Evolutionary conservation across 2,113 vertebrate species (phyloP), one percentile per base, ranked within the genome.

Genomic region (Thamnaconus septentrionalis): DNA sequence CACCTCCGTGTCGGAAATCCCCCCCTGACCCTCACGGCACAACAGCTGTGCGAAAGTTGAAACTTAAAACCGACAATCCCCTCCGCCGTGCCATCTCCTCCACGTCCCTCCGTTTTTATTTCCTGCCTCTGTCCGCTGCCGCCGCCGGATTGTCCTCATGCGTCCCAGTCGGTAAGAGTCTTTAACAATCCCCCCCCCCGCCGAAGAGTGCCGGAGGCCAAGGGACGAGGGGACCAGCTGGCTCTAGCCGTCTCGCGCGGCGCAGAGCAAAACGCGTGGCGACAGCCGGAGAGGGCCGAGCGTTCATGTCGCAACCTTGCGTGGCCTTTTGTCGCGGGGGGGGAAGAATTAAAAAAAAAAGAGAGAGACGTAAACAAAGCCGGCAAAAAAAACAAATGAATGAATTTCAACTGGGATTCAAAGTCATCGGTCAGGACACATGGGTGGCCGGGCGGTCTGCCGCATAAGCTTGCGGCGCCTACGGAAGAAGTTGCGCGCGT

Each of bases 1-100:
- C 80, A 84, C 85, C 84, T 89, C 82, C 74, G 71, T 75, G 69
- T 69, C 75, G 78, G 79, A 89, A 87, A 90, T 89, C 85, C 82
- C 80, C 74, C 79, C 48, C n/a, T 75, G 71, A 82, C 73, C 69
- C 71, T 61, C 39, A 6, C 45, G 64, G 41, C 39, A 56, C 64
- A 72, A 56, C 85, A 88, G 80, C 87, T 90, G 88, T 84, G 68
- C 57, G 0, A 53, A 31, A 71, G 73, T 62, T 65, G 56, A 71
- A 75, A 84, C 71, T 79, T 79, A 80, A 81, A 86, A 78, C 55
- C 78, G 5, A 31, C 76, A 73, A 76, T 82, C 84, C 78, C 80
- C 18, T 75, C 68, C 1, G 4, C 72, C 56, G 41, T 66, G 41
- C 76, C 59, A 54, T 58, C 50, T 59, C 54, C 54, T 8, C 50